phyloP scores from a whole-genome alignment of 37 sponge, comb jelly and placozoan species.

The Bolinopsis microptera region DNA sequence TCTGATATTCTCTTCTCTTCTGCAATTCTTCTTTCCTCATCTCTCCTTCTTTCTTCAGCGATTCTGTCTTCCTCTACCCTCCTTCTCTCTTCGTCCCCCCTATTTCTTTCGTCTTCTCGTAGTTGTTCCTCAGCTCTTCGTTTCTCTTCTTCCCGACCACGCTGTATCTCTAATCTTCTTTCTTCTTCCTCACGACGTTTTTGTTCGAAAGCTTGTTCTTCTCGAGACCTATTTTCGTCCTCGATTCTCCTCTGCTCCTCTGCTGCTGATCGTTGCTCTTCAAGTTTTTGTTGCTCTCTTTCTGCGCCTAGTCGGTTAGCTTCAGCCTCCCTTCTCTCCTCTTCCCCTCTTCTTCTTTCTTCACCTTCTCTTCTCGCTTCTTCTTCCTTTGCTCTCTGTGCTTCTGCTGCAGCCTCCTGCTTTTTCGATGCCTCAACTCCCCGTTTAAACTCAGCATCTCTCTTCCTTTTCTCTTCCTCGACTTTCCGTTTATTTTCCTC shows the following conservation, averaged over 20 bases:
- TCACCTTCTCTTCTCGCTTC: neutral
- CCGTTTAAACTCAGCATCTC: neutral
- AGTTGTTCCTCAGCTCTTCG: neutral
- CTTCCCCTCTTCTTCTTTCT: neutral
- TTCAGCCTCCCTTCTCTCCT: neutral
- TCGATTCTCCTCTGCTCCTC: neutral
- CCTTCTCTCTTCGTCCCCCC: neutral
- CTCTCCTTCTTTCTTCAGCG: neutral
- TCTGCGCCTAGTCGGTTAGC: neutral
- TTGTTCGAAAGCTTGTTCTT: neutral
- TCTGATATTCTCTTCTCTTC: neutral
- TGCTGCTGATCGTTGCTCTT: neutral
- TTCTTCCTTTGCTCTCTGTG: neutral
- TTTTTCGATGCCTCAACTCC: constrained; percentile 17
- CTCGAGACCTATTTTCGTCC: neutral
- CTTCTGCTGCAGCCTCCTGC: constrained; percentile 27
- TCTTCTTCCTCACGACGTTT: neutral
- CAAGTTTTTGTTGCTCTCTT: neutral
- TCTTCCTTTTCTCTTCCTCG: constrained; percentile 25
- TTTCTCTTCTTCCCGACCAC: neutral
- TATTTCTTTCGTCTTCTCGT: neutral
- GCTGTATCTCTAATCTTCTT: neutral
- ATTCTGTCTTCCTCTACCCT: neutral
- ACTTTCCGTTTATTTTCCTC: constrained; percentile 49
- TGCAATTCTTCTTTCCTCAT: neutral